phyloP scores from a whole-genome alignment of 1,140 invertebrate species.

The Chionoecetes opilio region DNA sequence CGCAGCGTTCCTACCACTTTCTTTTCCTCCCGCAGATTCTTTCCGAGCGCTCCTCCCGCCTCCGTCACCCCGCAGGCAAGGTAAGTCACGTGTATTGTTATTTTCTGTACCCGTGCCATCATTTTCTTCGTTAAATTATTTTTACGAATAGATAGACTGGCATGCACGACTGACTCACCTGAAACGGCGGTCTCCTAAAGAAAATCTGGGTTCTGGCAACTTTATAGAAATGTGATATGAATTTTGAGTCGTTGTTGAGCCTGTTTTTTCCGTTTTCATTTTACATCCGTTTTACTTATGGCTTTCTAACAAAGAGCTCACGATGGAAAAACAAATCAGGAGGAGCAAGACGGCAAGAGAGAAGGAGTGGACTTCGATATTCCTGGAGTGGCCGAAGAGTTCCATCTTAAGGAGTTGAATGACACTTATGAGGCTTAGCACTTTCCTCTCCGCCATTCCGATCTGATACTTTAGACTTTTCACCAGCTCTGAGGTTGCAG shows the following conservation, averaged over 20 bases:
- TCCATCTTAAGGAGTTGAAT: not conserved
- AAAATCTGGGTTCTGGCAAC: too few species aligned
- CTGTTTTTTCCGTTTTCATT: not conserved
- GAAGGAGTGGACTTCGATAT: not conserved
- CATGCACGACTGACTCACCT: too few species aligned
- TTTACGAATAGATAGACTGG: too few species aligned
- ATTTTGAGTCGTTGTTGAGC: not conserved
- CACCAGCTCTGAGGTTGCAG: not conserved
- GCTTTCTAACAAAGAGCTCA: not conserved
- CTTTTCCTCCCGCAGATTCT: not conserved
- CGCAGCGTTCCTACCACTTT: not conserved
- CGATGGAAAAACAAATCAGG: not conserved
- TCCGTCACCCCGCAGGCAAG: too few species aligned
- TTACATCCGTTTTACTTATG: not conserved
- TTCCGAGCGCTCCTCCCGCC: too few species aligned
- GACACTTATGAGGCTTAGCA: constrained; percentile 19
- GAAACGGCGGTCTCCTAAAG: too few species aligned
- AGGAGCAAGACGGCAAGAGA: not conserved
- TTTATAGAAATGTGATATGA: too few species aligned
- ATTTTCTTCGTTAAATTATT: too few species aligned
- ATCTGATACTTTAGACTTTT: not conserved
- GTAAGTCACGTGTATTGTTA: too few species aligned
- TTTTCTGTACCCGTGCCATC: too few species aligned
- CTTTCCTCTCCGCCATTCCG: not conserved
- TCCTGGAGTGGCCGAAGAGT: not conserved